Base-by-base conservation (phyloP, 2,888 invertebrate species). In the Eilema griseolum region DNA sequence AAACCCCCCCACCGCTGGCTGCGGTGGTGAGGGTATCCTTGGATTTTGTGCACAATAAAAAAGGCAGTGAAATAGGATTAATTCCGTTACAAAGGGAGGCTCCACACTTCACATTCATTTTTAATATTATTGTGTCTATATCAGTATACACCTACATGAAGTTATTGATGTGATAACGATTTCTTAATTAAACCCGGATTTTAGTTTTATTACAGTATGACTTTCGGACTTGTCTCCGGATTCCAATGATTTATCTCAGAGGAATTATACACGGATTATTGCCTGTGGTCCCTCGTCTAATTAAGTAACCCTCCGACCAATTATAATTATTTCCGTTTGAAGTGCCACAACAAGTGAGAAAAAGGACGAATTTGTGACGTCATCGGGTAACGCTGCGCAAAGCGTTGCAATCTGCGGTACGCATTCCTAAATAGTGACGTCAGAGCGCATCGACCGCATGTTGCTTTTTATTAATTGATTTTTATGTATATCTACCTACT, bases 381-480 rank as follows among this genome's bases (percentile, higher is more conserved):
- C 87, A 86, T 60, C 68, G 77, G 72, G 73, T 75, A 71, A 67
- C 76, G 70, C 74, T 78, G 75, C 75, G 59, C 77, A 77, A 77
- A 61, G 70, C 71, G 71, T 76, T 80, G 77, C 84, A 82, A 79
- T 78, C 73, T 72, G 75, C 81, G 74, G 74, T 52, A 72, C 68
- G 71, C 75, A 83, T 83, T 84, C 83, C 76, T 71, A 52, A 73
- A 56, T 41, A 61, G 61, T 78, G 77, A 82, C 84, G 83, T 78
- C 76, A 83, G 62, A 72, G 74, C 78, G 76, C 80, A 83, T 83
- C 78, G 80, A 75, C 71, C 76, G 80, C 71, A 73, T 72, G 70
- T 76, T 81, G 68, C 78, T 79, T 83, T 82, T 80, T n/a, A n/a
- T 31, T 83, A 80, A 84, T 80, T 82, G 80, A 77, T 76, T 79